Evolutionary conservation across 2,113 vertebrate genomes (phyloP).

Genomic region (Ciconia maguari): DNA sequence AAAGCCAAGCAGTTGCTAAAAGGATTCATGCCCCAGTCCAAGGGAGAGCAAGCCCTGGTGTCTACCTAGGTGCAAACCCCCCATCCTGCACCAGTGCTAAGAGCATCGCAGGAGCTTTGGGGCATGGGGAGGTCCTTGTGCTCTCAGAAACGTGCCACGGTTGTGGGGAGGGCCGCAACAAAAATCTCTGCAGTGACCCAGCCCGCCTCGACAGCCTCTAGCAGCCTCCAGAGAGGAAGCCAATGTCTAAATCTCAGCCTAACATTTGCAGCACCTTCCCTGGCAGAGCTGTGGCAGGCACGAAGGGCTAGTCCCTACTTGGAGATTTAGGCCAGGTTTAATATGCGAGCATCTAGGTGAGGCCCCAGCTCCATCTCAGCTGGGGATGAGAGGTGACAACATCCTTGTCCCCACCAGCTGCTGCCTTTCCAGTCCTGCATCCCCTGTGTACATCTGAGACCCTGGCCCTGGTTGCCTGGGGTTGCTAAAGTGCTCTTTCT

Average conservation of each 20-base stretch:
- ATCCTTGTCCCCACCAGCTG: not conserved
- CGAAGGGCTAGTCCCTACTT: not conserved
- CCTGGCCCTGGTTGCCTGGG: too few relatives aligned
- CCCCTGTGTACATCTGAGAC: not conserved
- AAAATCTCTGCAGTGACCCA: not conserved
- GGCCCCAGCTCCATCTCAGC: not conserved
- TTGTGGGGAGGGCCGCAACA: not conserved
- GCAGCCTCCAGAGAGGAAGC: not conserved
- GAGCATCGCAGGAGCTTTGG: not conserved
- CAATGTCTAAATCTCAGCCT: not conserved
- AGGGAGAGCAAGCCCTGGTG: not conserved
- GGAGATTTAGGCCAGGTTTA: not conserved
- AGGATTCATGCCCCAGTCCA: not conserved
- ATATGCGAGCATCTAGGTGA: not conserved
- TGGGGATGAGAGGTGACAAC: not conserved
- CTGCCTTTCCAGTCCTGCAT: not conserved
- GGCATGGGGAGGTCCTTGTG: not conserved
- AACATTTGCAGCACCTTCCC: not conserved
- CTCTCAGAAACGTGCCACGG: not conserved
- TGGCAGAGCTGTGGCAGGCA: not conserved
- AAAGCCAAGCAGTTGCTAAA: not conserved
- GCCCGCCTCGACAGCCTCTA: fast-evolving
- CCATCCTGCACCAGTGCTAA: not conserved
- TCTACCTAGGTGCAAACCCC: not conserved
- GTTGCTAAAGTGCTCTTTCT: not conserved